Evolutionary conservation across 1,140 invertebrate genomes (phyloP).

Genomic region (Drosophila grimshawi): DNA sequence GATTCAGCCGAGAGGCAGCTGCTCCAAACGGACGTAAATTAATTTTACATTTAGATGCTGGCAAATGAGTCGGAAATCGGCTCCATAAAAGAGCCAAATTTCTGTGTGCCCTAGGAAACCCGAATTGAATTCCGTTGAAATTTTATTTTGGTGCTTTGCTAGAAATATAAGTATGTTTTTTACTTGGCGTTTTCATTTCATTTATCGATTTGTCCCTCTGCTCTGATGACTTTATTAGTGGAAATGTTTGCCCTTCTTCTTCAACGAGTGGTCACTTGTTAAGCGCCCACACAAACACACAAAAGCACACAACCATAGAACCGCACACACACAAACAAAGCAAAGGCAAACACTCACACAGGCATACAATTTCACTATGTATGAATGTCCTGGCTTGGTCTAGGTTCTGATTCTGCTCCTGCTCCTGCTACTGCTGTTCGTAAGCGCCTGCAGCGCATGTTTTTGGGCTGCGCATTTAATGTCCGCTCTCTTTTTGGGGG

Average conservation of each 20-base stretch:
- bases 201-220: constrained; percentile 60
- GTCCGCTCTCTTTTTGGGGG: constrained; percentile 36
- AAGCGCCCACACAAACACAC: constrained; percentile 18
- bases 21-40: constrained; percentile 47
- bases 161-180: constrained; percentile 21
- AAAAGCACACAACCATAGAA: background rate
- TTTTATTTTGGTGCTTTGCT: background rate
- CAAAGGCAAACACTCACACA: constrained; percentile 2
- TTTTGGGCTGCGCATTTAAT: constrained; percentile 73
- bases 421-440: constrained; percentile 20
- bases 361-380: background rate
- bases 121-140: background rate
- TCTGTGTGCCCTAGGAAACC: background rate
- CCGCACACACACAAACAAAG: constrained; percentile 14
- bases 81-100: constrained; percentile 23
- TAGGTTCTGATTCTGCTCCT: constrained; percentile 4
- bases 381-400: constrained; percentile 8
- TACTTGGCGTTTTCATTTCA: constrained; percentile 43
- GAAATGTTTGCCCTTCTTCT: constrained; percentile 34
- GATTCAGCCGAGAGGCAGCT: background rate
- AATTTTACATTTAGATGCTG: constrained; percentile 54
- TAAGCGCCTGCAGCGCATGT: constrained; percentile 59
- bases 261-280: constrained; percentile 55
- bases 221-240: constrained; percentile 70
- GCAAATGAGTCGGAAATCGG: constrained; percentile 58